These are phyloP conservation scores for Caenorhabditis zanzibari DNA, from an alignment of 2,888 invertebrate species.

Conservation along the genomic window DNA sequence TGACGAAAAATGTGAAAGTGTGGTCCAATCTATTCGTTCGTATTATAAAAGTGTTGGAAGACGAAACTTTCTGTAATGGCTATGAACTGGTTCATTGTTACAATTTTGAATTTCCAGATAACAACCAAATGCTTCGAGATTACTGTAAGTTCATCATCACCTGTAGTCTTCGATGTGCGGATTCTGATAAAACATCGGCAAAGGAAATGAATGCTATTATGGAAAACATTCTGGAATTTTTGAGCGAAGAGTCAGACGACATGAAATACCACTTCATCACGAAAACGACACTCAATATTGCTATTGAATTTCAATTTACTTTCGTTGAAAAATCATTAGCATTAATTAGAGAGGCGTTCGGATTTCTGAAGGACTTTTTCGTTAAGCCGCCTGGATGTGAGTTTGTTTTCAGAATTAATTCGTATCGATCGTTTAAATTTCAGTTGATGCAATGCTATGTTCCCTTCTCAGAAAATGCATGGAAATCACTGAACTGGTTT, in stretches of 20 bases:
- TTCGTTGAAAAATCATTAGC: slow-evolving; percentile 54
- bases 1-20: slow-evolving; percentile 59
- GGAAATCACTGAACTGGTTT: slow-evolving; percentile 59
- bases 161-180: slow-evolving; percentile 51
- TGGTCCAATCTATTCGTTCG: slow-evolving; percentile 50
- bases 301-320: slow-evolving; percentile 49
- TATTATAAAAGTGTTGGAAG: slow-evolving; percentile 49
- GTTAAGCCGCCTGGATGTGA: slow-evolving; percentile 62
- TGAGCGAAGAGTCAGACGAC: slow-evolving; percentile 61
- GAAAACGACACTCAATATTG: slow-evolving; percentile 48
- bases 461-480: slow-evolving; percentile 48
- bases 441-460: slow-evolving; percentile 51
- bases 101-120: slow-evolving; percentile 33
- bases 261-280: slow-evolving; percentile 51
- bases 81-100: no score
- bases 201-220: slow-evolving; percentile 51
- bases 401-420: background rate
- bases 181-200: slow-evolving; percentile 22
- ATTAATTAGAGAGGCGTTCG: slow-evolving; percentile 49
- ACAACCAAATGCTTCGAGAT: slow-evolving; percentile 62
- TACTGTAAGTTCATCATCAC: slow-evolving; percentile 48
- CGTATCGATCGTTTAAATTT: background rate
- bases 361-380: slow-evolving; percentile 55
- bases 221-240: slow-evolving; percentile 63
- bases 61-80: slow-evolving; percentile 58